phyloP scores from a whole-genome alignment of 2,113 vertebrate genomes.

The Mastomys natalensis region DNA sequence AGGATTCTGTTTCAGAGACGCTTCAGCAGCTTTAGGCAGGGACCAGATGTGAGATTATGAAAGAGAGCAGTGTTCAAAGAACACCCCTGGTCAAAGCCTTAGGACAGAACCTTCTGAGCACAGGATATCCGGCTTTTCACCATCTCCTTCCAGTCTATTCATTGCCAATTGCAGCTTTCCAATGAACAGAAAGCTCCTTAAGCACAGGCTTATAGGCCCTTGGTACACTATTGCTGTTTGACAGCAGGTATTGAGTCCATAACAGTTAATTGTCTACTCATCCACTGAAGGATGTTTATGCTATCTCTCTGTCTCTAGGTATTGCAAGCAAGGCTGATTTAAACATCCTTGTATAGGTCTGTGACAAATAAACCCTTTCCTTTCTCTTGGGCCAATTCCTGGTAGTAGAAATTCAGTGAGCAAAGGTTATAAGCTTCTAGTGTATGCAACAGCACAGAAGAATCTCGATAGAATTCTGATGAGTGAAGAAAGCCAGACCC shows the following conservation, averaged over 20 bases:
- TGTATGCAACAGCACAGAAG: neutral
- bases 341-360: neutral
- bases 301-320: neutral
- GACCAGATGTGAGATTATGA: neutral
- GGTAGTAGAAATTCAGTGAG: neutral
- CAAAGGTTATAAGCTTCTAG: neutral
- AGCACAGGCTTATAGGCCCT: neutral
- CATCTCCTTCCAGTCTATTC: neutral
- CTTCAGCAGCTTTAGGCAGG: neutral
- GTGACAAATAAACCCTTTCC: neutral
- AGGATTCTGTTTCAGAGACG: neutral
- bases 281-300: neutral
- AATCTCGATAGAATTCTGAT: neutral
- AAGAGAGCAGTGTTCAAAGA: conserved; percentile 43
- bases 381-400: conserved; percentile 11
- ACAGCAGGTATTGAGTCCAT: neutral
- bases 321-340: neutral
- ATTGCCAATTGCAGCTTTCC: neutral
- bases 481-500: conserved; percentile 2
- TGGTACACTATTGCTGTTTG: neutral
- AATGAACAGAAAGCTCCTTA: neutral
- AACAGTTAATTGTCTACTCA: neutral
- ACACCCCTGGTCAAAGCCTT: neutral
- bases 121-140: neutral
- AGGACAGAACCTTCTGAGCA: neutral